Conservation (phyloP, 2,113 vertebrate species). For the Oenanthe melanoleuca region DNA sequence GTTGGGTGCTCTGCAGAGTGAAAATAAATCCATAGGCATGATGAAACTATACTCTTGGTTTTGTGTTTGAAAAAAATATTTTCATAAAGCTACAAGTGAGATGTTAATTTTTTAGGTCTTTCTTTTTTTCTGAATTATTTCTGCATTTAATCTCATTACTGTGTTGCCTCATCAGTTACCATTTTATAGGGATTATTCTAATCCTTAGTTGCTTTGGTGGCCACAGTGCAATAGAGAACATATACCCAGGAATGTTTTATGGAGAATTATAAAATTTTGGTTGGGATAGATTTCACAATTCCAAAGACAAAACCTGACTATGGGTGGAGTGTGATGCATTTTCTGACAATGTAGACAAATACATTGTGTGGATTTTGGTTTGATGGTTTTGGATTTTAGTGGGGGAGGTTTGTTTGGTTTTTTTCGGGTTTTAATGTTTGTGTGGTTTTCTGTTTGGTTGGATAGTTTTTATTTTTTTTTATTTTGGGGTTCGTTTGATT, state of each 20-base stretch:
- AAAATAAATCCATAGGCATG: neutral
- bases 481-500: rapidly evolving
- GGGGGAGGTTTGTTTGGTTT: rapidly evolving
- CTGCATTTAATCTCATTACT: neutral
- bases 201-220: neutral
- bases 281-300: neutral
- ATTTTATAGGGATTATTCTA: neutral
- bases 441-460: neutral
- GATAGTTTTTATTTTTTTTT: neutral
- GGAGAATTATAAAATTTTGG: neutral
- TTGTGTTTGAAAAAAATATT: neutral
- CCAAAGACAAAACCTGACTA: neutral
- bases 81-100: neutral
- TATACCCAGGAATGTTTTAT: neutral
- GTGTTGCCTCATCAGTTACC: neutral
- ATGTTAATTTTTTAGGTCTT: rapidly evolving
- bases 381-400: neutral
- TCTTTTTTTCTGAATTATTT: neutral
- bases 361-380: neutral
- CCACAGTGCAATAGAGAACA: neutral
- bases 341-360: neutral
- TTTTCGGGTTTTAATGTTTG: neutral
- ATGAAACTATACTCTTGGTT: neutral
- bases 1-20: neutral
- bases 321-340: neutral